Evolutionary conservation across 2,113 vertebrate genomes (phyloP).

Genomic region (Mobula hypostoma): DNA sequence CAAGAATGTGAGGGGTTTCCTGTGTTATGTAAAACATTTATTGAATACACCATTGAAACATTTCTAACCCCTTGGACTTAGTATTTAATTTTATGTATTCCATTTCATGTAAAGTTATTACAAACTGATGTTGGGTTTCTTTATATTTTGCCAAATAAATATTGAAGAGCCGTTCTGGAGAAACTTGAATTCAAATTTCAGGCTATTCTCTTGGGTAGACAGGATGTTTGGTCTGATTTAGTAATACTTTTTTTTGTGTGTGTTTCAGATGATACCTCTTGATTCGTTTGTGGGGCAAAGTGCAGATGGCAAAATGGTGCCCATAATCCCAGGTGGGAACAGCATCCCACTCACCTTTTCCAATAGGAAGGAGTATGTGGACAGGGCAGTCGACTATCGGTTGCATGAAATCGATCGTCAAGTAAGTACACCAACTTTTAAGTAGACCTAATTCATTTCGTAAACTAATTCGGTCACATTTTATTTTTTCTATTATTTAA

Average conservation of each 20-base stretch:
- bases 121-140: background rate
- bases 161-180: background rate
- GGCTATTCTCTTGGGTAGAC: background rate
- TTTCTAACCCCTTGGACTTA: background rate
- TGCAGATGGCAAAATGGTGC: slow-evolving; percentile 79
- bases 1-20: background rate
- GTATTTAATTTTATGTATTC: no score
- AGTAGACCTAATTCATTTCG: background rate
- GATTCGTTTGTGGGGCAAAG: slow-evolving; percentile 79
- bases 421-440: slow-evolving; percentile 49
- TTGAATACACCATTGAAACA: background rate
- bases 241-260: background rate
- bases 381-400: slow-evolving; percentile 73
- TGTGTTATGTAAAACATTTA: background rate
- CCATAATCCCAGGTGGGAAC: slow-evolving; percentile 77
- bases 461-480: background rate
- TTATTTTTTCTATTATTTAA: background rate
- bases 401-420: slow-evolving; percentile 76
- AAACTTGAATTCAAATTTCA: background rate
- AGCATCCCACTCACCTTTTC: slow-evolving; percentile 78
- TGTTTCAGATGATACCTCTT: slow-evolving; percentile 73
- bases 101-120: no score
- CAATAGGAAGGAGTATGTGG: slow-evolving; percentile 75
- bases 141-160: background rate
- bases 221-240: background rate